phyloP scores from a whole-genome alignment of 2,888 invertebrate genomes.

The Diachrysia chrysitis region DNA sequence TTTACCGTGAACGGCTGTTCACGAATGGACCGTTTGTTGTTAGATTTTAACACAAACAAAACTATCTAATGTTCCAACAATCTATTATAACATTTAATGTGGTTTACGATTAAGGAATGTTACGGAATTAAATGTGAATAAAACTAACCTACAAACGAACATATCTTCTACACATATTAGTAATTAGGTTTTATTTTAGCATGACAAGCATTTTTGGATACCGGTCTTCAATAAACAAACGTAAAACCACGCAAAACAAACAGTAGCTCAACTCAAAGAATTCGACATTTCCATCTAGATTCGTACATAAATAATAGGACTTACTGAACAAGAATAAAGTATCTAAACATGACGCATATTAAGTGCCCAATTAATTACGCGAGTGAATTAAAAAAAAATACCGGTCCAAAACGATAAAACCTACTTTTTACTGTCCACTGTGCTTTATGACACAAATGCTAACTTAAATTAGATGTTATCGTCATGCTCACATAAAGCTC shows the following conservation, averaged over 20 bases:
- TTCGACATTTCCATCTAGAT: neutral
- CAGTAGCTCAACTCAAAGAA: neutral
- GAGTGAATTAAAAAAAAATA: neutral
- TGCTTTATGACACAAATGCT: conserved; percentile 2
- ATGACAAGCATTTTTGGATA: neutral
- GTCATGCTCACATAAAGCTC: conserved; percentile 7
- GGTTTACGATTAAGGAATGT: neutral
- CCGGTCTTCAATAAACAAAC: neutral
- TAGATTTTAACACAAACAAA: conserved; percentile 69
- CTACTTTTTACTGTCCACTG: neutral
- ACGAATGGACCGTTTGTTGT: conserved; percentile 78
- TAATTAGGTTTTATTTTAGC: neutral
- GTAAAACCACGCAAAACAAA: neutral
- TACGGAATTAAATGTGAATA: neutral
- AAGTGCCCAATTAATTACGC: neutral
- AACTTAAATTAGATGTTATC: conserved; percentile 14
- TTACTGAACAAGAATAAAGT: neutral
- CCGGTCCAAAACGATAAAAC: neutral
- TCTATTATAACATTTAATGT: conserved; percentile 20
- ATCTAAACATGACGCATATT: neutral
- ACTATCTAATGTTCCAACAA: conserved; percentile 40
- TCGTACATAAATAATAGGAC: conserved; percentile 3
- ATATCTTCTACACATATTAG: neutral
- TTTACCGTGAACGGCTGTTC: conserved; percentile 76
- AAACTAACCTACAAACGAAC: neutral